Conservation (phyloP, 2,888 invertebrate species). For the Acanthosepion lycidas region DNA sequence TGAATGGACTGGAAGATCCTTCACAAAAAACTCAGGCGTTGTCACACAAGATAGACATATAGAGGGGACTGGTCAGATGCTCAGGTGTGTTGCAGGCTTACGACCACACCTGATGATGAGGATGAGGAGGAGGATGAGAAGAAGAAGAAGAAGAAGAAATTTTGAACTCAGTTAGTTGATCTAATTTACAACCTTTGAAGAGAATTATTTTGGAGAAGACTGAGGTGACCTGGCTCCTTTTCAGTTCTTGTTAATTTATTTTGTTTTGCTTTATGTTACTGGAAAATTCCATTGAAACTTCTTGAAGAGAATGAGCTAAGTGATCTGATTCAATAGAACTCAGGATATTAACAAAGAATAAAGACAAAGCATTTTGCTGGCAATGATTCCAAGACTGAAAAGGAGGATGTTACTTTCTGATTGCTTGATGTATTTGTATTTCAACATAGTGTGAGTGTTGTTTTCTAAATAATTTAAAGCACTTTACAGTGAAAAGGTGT, state of each 20-base stretch:
- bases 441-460: neutral
- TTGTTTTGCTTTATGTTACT: neutral
- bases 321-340: neutral
- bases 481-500: neutral
- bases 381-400: neutral
- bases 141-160: no score
- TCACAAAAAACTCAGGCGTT: no score
- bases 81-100: no score
- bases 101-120: no score
- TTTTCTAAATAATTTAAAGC: neutral
- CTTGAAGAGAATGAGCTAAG: neutral
- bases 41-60: no score
- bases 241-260: neutral
- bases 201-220: neutral
- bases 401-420: neutral
- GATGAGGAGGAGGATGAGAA: no score
- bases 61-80: no score
- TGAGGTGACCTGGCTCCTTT: neutral
- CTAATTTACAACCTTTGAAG: no score
- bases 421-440: neutral
- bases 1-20: no score
- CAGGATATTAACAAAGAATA: neutral
- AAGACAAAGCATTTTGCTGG: neutral
- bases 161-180: no score
- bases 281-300: neutral